A percentile compares a stretch with the other conserved stretches of the same genome.
phyloP scores from a whole-genome alignment of 2,888 invertebrate genomes.

The Coronaproctus castanopsis region DNA sequence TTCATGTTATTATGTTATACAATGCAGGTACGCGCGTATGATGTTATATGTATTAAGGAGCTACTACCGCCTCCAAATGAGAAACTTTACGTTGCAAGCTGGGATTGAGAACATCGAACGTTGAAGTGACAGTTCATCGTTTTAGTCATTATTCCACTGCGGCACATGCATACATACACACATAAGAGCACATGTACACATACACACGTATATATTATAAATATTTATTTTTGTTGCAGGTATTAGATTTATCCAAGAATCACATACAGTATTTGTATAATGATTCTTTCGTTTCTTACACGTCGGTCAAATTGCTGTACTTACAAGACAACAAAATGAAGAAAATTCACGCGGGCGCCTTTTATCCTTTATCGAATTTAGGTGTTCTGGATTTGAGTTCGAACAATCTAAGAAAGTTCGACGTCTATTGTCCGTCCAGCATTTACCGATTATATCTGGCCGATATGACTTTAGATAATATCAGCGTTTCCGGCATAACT shows the following conservation, averaged over 20 bases:
- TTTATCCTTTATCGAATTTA: conserved; percentile 2
- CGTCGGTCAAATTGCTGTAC: conserved; percentile 6
- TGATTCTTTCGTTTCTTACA: conserved; percentile 7
- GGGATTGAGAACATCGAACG: too few relatives aligned
- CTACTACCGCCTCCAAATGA: too few relatives aligned
- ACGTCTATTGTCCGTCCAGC: not conserved
- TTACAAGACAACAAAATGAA: conserved; percentile 2
- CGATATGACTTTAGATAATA: not conserved
- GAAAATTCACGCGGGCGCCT: not conserved
- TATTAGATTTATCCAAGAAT: conserved; percentile 7
- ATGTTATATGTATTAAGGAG: too few relatives aligned
- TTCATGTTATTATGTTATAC: too few relatives aligned
- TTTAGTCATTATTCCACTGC: too few relatives aligned
- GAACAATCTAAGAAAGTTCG: conserved; percentile 1
- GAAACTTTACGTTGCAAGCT: too few relatives aligned
- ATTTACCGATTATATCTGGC: conserved; percentile 6
- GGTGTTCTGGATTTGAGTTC: conserved; percentile 8
- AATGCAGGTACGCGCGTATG: too few relatives aligned
- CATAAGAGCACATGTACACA: too few relatives aligned
- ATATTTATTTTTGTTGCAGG: conserved; percentile 2
- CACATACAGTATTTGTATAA: not conserved
- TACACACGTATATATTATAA: too few relatives aligned
- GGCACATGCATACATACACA: too few relatives aligned
- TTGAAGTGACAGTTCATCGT: too few relatives aligned
- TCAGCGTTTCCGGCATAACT: conserved; percentile 2